These are phyloP conservation scores for Pristionchus exspectatus DNA, from an alignment of 2,888 invertebrate species.

Conservation along the genomic window DNA sequence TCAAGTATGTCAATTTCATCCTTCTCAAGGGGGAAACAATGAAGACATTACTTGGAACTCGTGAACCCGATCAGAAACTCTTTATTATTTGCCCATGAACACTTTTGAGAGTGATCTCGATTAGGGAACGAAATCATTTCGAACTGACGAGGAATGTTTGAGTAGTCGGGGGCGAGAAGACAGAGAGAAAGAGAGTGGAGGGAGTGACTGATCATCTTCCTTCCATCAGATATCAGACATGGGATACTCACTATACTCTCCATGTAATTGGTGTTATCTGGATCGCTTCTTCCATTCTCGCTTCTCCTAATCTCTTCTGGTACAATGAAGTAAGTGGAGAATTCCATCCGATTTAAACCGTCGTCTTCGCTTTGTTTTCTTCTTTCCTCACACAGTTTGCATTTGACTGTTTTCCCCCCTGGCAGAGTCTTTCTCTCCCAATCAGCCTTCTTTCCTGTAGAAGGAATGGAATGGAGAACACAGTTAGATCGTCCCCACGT, in stretches of 20 bases:
- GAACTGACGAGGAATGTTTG: neutral
- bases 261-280: conserved; percentile 76
- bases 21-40: neutral
- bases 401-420: neutral
- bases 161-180: neutral
- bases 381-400: neutral
- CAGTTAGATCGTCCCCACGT: neutral
- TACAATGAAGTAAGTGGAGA: conserved; percentile 68
- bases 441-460: conserved; percentile 21
- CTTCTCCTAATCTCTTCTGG: conserved; percentile 74
- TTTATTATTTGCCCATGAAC: neutral
- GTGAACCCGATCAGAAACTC: neutral
- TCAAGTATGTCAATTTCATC: conserved; percentile 64
- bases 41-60: neutral
- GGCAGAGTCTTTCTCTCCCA: neutral
- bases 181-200: neutral
- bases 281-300: conserved; percentile 72
- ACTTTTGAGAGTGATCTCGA: conserved; percentile 44
- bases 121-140: conserved; percentile 15
- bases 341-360: neutral
- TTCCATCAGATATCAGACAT: conserved; percentile 62
- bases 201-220: neutral
- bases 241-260: conserved; percentile 73
- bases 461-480: neutral
- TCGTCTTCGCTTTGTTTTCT: conserved; percentile 32